These are phyloP conservation scores for Heteromyza rotundicornis DNA, from an alignment of 2,888 invertebrate genomes.

Conservation along the genomic window DNA sequence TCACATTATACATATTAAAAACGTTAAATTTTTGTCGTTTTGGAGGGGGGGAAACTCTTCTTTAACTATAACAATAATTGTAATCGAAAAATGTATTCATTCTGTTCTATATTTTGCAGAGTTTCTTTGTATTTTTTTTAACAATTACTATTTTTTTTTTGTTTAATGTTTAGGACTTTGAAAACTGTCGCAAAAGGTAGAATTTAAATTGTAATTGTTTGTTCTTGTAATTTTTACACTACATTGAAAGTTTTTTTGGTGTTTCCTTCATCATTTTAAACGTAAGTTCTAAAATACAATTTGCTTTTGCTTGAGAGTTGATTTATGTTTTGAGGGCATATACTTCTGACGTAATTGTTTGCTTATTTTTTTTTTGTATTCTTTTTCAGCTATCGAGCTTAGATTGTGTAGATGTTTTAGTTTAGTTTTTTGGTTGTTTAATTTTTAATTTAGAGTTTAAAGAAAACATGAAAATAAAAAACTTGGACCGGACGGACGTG, in stretches of 20 bases:
- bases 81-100: not conserved
- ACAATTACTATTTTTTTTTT: not conserved
- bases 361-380: no score
- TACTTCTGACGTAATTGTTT: no score
- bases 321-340: no score
- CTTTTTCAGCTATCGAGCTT: conserved; percentile 6
- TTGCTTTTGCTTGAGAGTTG: not conserved
- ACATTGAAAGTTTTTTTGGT: not conserved
- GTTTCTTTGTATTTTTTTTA: no score
- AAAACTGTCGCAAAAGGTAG: not conserved
- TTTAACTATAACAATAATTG: not conserved
- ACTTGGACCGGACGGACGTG: conserved; percentile 62
- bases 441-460: conserved; percentile 35
- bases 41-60: not conserved
- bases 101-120: not conserved
- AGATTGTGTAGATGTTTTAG: conserved; percentile 20
- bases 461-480: conserved; percentile 63
- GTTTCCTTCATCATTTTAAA: not conserved
- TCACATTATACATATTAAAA: not conserved
- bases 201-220: not conserved
- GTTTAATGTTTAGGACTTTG: not conserved
- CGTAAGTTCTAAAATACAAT: not conserved
- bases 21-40: not conserved
- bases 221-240: not conserved
- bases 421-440: conserved; percentile 11